Evolutionary conservation across 2,797 vertebrate species (phyloP).

Genomic region (Dicrostonyx torquatus): DNA sequence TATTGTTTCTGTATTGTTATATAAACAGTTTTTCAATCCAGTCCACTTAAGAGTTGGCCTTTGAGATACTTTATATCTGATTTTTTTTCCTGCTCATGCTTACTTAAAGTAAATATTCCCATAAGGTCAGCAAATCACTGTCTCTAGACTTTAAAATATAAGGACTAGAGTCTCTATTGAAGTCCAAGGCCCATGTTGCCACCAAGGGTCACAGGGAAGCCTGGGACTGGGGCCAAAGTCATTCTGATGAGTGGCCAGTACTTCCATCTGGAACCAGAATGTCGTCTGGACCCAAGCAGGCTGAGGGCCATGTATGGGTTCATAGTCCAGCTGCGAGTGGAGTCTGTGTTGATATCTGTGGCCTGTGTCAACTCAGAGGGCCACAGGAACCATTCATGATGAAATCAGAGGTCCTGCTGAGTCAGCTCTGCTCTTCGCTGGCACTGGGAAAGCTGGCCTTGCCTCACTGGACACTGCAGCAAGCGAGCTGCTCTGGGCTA

Average conservation of each 20-base stretch:
- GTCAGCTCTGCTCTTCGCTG: background rate
- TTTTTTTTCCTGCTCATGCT: background rate
- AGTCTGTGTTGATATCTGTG: background rate
- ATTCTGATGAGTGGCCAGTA: background rate
- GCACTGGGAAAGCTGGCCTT: background rate
- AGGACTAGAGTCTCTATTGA: background rate
- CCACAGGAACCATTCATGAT: background rate
- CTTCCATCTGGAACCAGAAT: background rate
- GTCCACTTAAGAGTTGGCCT: background rate
- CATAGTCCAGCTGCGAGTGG: background rate
- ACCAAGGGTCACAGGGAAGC: background rate
- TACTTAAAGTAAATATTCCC: background rate
- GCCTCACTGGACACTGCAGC: background rate
- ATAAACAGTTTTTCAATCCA: background rate
- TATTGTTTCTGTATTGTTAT: background rate
- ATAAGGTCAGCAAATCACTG: background rate
- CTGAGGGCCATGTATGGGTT: background rate
- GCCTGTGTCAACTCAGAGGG: background rate
- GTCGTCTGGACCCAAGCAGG: background rate
- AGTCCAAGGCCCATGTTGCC: background rate
- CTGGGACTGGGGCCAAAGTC: background rate
- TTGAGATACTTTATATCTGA: slow-evolving; percentile 22
- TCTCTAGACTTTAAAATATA: background rate
- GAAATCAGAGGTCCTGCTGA: background rate
- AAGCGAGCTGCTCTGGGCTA: background rate